Base-by-base conservation (phyloP, 2,888 invertebrate genomes). In the Steinernema scapterisci region DNA sequence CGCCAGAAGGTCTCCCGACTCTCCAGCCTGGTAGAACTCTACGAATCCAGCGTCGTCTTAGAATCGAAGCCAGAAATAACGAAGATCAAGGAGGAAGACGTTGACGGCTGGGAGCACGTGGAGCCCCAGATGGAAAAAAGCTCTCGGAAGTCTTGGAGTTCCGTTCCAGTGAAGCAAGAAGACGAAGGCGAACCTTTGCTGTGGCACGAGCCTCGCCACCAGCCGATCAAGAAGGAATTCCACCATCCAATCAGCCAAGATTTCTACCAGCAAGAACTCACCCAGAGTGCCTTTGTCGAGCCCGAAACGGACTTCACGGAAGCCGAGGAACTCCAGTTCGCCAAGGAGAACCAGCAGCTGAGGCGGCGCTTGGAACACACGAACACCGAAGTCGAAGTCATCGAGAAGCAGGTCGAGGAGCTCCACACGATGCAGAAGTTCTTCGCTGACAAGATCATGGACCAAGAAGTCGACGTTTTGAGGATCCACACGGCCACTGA, bases 391-490 rank as follows among this genome's bases (percentile, higher is more conserved):
- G 79, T 85, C 11, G 77, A 80, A 48, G 74, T 73, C 7, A 76
- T 91, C 45, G 90, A 90, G 84, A 88, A 89, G 31, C 95, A 95
- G 90, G 95, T 99, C 0, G 92, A 95, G 0, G 95, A 96, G 87
- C 96, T 99, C 84, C 94, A 96, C 1, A 93, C 94, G 88, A 89
- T 99, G 31, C 97, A 99, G 88, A 94, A 96, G 88, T 92, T 95
- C 80, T 96, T 99, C 86, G 94, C 96, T 13, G 97, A 97, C 78
- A 91, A 97, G 93, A 92, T 99, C 25, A 89, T 96, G 73, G 84
- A 85, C 27, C 87, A 87, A 71, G 95, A 97, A 86, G 92, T 92
- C 85, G 95, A 95, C 84, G 93, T 99, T 81, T 95, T 96, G 83
- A 90, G 93, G 81, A 93, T 99, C 88, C 92, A 93, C 46, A 93